Evolutionary conservation across 2,888 invertebrate species (phyloP).

Genomic region (Drosophila nr. fundita): DNA sequence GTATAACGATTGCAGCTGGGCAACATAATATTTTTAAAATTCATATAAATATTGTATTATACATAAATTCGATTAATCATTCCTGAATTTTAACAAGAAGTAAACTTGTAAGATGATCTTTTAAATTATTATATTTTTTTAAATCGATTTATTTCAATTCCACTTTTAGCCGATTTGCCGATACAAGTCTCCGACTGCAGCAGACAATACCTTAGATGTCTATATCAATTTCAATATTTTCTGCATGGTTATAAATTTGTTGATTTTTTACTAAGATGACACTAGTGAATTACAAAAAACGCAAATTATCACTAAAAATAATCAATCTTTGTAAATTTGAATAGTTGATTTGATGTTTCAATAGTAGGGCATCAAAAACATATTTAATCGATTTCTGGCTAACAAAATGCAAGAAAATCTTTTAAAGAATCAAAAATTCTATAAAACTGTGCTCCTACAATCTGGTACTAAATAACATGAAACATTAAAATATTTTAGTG

Average conservation of each 20-base stretch:
- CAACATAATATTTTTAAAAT: neutral
- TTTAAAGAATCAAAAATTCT: neutral
- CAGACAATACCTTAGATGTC: neutral
- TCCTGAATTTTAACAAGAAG: neutral
- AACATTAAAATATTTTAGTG: neutral
- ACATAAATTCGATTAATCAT: neutral
- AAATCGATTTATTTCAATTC: neutral
- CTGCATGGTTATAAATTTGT: conserved; percentile 8
- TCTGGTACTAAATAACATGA: neutral
- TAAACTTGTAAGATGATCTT: neutral
- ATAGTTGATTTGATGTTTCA: neutral
- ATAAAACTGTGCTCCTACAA: neutral
- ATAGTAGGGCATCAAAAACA: neutral
- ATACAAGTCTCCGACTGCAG: neutral
- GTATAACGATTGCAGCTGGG: neutral
- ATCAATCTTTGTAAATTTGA: neutral
- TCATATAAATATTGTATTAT: neutral
- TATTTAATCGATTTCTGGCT: no score
- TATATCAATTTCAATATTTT: conserved; percentile 1
- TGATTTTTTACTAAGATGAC: neutral
- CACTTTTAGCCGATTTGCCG: neutral
- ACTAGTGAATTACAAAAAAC: neutral
- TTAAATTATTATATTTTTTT: neutral
- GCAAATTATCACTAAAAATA: neutral
- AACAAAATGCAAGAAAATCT: neutral